Evolutionary conservation across 2,888 invertebrate genomes (phyloP).

Genomic region (Zootermopsis nevadensis): DNA sequence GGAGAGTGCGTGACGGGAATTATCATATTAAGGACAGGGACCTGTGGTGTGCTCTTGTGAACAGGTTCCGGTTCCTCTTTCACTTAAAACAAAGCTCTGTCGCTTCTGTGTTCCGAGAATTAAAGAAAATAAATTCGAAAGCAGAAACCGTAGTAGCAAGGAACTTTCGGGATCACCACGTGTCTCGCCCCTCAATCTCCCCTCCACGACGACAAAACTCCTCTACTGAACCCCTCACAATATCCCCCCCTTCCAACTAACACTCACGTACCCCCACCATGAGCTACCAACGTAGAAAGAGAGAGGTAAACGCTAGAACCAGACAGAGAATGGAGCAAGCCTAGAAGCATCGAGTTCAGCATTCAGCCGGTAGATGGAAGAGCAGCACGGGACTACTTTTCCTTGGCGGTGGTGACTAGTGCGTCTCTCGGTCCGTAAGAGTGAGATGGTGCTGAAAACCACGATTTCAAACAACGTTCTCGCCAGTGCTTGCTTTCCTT

Average conservation of each 20-base stretch:
- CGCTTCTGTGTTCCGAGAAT: too few relatives aligned
- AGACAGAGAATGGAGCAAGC: background rate
- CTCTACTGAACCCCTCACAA: background rate
- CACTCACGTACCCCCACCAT: conserved; percentile 13
- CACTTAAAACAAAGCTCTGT: too few relatives aligned
- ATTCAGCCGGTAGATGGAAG: conserved; percentile 44
- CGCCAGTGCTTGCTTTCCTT: background rate
- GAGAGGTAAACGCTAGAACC: background rate
- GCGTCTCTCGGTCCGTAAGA: background rate
- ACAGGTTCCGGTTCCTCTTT: too few relatives aligned
- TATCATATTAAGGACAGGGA: too few relatives aligned
- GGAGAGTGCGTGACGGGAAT: too few relatives aligned
- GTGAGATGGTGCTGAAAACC: conserved; percentile 21
- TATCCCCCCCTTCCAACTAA: conserved; percentile 10
- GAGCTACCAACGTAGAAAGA: background rate
- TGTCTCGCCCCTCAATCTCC: conserved; percentile 30
- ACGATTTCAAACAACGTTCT: background rate
- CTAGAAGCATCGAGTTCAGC: conserved; percentile 29
- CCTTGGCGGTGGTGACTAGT: background rate
- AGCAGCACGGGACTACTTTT: conserved; percentile 26
- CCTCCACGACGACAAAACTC: background rate
- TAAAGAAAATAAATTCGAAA: too few relatives aligned
- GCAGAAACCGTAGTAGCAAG: background rate
- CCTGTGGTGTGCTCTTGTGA: too few relatives aligned
- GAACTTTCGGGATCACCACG: conserved; percentile 1